Conservation (phyloP, 2,888 invertebrate genomes). For the Pogonocherus hispidulus region DNA sequence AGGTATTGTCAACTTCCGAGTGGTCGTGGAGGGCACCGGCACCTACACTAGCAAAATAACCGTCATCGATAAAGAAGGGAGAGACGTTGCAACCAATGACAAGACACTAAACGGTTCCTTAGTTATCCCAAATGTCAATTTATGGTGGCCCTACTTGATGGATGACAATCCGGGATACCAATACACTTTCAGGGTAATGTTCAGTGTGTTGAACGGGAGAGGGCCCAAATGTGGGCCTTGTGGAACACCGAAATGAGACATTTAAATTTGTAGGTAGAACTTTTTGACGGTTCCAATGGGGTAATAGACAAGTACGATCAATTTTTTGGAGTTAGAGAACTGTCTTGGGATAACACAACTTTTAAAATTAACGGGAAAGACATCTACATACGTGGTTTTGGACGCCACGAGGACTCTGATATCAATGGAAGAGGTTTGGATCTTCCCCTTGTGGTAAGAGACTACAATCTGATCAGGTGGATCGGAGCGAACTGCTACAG, state of each 20-base stretch:
- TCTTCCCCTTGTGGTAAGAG: constrained; percentile 86
- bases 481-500: constrained; percentile 94
- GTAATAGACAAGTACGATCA: constrained; percentile 85
- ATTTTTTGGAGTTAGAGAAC: constrained; percentile 88
- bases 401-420: constrained; percentile 94
- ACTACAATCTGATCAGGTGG: constrained; percentile 95
- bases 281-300: constrained; percentile 56
- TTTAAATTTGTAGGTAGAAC: constrained; percentile 38
- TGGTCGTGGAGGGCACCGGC: constrained; percentile 34
- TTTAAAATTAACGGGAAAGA: constrained; percentile 86
- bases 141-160: constrained; percentile 97
- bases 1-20: constrained; percentile 38
- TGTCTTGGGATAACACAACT: constrained; percentile 82
- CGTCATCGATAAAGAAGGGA: constrained; percentile 70
- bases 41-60: constrained; percentile 26
- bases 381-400: constrained; percentile 92
- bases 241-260: too few species aligned
- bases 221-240: not conserved
- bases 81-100: constrained; percentile 70
- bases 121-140: constrained; percentile 77
- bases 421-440: constrained; percentile 95
- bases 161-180: constrained; percentile 83
- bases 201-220: not conserved
- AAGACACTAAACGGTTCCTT: constrained; percentile 71
- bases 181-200: constrained; percentile 82